Percentiles rank a stretch among this genome's conserved stretches.
Conservation (phyloP, 2,888 invertebrate genomes). For the Rhynchonema sp. region DNA sequence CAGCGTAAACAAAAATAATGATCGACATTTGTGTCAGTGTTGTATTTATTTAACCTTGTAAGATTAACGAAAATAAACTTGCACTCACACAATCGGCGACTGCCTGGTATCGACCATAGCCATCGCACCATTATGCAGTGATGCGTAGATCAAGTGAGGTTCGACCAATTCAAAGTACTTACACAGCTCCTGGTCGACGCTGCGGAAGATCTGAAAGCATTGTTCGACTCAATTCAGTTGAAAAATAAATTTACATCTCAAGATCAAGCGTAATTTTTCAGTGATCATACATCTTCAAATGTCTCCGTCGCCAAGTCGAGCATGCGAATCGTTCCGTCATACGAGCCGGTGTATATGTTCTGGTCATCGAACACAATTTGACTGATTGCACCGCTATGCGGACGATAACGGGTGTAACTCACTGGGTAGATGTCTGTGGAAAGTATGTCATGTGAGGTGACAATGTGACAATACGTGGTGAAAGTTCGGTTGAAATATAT, state of each 20-base stretch:
- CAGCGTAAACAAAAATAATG: neutral
- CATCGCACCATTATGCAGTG: neutral
- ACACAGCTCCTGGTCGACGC: neutral
- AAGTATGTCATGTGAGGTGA: too few relatives aligned
- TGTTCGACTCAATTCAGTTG: too few relatives aligned
- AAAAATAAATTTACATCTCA: too few relatives aligned
- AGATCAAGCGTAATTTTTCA: too few relatives aligned
- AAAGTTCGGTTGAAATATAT: too few relatives aligned
- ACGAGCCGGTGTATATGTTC: neutral
- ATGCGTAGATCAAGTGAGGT: neutral
- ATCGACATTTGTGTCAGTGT: too few relatives aligned
- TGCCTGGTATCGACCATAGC: neutral
- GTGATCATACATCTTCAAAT: too few relatives aligned
- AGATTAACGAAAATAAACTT: neutral
- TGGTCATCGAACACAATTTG: neutral
- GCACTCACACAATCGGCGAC: neutral
- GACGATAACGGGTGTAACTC: neutral
- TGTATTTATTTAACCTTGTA: too few relatives aligned
- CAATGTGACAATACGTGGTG: too few relatives aligned
- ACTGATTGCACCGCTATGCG: neutral
- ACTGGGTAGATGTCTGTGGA: neutral
- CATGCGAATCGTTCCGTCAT: neutral
- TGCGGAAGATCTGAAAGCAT: neutral
- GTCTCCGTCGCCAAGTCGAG: too few relatives aligned
- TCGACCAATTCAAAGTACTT: neutral